Percentiles rank a stretch among this genome's conserved stretches.
phyloP scores from a whole-genome alignment of 2,113 vertebrate genomes.

The Mesocricetus auratus region DNA sequence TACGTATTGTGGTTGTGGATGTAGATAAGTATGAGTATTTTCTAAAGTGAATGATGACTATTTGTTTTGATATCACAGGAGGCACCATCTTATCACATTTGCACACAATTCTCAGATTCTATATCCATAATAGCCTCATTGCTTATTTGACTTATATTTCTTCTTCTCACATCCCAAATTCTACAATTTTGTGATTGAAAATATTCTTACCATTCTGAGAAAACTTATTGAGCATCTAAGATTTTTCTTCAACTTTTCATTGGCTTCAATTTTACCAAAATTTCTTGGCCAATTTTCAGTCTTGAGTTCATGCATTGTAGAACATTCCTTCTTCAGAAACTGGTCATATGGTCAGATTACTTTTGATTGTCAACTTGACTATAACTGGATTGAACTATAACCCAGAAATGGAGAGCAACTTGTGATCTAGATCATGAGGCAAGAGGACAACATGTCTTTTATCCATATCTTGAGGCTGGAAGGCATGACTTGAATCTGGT shows the following conservation, averaged over 20 bases:
- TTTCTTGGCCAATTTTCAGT: conserved; percentile 4
- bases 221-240: neutral
- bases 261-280: neutral
- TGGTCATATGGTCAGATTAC: neutral
- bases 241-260: neutral
- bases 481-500: no score
- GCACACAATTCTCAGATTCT: neutral
- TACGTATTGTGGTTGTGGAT: neutral
- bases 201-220: conserved; percentile 20
- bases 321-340: neutral
- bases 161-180: neutral
- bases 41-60: neutral
- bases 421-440: no score
- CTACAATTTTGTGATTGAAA: neutral
- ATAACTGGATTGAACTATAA: no score
- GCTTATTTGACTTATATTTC: conserved; percentile 13
- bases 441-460: no score
- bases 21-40: neutral
- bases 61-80: neutral
- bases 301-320: neutral
- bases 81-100: neutral
- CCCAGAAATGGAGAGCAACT: no score
- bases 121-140: neutral
- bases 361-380: no score
- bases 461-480: no score